Evolutionary conservation across 2,113 vertebrate genomes (phyloP).

Genomic region (Calypte anna): DNA sequence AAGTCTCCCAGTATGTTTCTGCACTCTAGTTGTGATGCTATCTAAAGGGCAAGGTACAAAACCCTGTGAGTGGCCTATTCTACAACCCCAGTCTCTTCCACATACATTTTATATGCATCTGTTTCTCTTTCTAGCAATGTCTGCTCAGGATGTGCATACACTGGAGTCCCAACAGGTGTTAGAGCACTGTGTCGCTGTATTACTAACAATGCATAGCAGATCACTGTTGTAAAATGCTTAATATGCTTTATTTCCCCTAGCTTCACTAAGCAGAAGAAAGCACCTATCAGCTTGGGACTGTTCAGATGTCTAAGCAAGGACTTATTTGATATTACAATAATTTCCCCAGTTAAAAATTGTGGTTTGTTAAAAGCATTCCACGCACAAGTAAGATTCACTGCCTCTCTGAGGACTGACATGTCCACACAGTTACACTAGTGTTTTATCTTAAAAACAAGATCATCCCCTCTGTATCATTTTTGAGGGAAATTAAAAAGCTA

Average conservation of each 20-base stretch:
- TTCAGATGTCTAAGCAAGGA: neutral
- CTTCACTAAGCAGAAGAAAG: neutral
- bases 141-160: neutral
- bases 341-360: neutral
- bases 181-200: neutral
- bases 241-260: neutral
- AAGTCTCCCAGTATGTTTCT: neutral
- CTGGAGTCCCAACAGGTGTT: neutral
- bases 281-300: neutral
- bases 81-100: fast-evolving
- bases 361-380: neutral
- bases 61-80: fast-evolving
- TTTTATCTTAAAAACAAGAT: neutral
- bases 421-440: neutral
- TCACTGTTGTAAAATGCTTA: neutral
- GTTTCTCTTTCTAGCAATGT: neutral
- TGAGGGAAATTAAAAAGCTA: neutral
- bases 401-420: neutral
- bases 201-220: neutral
- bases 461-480: neutral
- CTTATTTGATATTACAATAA: neutral
- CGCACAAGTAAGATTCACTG: neutral
- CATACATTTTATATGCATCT: neutral
- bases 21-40: neutral
- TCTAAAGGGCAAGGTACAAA: neutral